A percentile compares a stretch with the other conserved stretches of the same genome.
Evolutionary conservation across 53 echinoderm and acorn worm species (phyloP).

Genomic region (Apostichopus leukothele): DNA sequence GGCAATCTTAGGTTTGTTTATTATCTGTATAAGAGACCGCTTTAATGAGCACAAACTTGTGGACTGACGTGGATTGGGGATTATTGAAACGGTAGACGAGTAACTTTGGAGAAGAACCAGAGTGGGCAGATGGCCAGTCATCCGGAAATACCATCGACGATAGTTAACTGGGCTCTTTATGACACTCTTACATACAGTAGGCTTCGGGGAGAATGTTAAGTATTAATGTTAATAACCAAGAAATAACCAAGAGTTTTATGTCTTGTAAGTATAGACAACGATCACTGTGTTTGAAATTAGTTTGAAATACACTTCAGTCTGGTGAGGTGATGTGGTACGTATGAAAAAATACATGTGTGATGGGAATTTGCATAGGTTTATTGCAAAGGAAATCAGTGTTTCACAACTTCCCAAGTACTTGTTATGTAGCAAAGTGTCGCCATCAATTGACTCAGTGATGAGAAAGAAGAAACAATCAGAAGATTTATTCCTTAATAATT

Average conservation of each 20-base stretch:
- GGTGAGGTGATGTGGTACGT: too few species aligned
- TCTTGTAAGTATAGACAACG: too few species aligned
- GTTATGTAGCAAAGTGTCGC: too few species aligned
- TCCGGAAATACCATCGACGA: constrained; percentile 8
- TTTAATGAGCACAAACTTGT: constrained; percentile 7
- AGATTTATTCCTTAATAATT: too few species aligned
- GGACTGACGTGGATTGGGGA: not conserved
- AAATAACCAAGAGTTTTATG: not conserved
- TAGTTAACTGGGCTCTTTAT: constrained; percentile 1
- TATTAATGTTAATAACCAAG: constrained; percentile 14
- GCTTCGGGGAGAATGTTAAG: not conserved
- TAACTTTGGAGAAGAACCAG: constrained; percentile 16
- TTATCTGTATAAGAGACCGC: constrained; percentile 27
- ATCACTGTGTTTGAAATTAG: too few species aligned
- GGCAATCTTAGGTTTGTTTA: constrained; percentile 20
- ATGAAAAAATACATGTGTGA: too few species aligned
- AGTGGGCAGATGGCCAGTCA: constrained; percentile 24
- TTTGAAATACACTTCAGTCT: too few species aligned
- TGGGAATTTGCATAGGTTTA: too few species aligned
- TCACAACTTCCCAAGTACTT: too few species aligned
- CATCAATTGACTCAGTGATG: too few species aligned
- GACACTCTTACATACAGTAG: not conserved
- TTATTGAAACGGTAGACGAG: not conserved
- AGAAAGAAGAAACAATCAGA: too few species aligned
- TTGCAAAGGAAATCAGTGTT: too few species aligned